Evolutionary conservation across 2,113 vertebrate species (phyloP).

Genomic region (Myotis davidii): DNA sequence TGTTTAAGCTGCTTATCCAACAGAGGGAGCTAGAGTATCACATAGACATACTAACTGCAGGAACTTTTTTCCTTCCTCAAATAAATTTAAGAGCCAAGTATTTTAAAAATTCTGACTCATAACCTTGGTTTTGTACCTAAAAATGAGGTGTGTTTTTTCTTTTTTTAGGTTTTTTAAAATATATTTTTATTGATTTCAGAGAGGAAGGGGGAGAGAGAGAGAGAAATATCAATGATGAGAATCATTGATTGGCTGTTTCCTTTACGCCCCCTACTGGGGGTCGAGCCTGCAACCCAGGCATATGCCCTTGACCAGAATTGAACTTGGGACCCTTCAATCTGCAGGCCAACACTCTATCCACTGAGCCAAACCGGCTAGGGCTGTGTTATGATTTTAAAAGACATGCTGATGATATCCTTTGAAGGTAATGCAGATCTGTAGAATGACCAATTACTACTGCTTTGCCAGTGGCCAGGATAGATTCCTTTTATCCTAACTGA

Average conservation of each 20-base stretch:
- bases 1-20: neutral
- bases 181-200: no score
- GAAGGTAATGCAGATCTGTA: neutral
- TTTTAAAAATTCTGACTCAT: neutral
- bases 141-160: neutral
- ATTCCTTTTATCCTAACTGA: neutral
- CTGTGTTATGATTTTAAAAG: neutral
- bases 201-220: no score
- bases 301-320: no score
- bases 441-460: neutral
- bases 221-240: no score
- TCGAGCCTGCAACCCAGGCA: no score
- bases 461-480: neutral
- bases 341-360: no score
- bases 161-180: neutral
- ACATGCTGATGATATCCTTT: neutral
- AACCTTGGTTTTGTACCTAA: neutral
- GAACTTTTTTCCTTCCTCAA: neutral
- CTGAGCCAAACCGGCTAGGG: no score
- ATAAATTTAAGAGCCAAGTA: neutral
- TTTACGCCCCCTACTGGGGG: no score
- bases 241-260: no score
- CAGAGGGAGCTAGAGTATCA: neutral
- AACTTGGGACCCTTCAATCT: no score
- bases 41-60: neutral